Conservation (phyloP, 2,888 invertebrate species). For the Allacma fusca region DNA sequence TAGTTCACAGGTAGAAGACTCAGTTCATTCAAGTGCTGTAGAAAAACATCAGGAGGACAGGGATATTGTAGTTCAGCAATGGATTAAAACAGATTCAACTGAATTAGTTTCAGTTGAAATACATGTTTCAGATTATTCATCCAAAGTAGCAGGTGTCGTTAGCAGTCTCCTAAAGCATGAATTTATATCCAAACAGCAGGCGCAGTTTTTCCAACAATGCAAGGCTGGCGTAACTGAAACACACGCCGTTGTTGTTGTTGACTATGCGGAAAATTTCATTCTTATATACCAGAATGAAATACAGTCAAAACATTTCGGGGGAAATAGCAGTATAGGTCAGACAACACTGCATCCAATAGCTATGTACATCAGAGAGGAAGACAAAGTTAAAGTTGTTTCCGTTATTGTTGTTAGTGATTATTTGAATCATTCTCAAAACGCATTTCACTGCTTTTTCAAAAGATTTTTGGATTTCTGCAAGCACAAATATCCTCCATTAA, state of each 20-base stretch:
- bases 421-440: not conserved
- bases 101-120: not conserved
- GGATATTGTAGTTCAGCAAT: constrained; percentile 4
- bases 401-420: too few relatives aligned
- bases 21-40: not conserved
- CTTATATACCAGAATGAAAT: too few relatives aligned
- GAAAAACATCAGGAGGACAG: not conserved
- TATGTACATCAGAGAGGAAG: too few relatives aligned
- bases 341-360: not conserved
- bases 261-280: too few relatives aligned
- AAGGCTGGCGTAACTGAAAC: not conserved
- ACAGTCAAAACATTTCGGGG: too few relatives aligned
- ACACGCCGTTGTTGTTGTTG: too few relatives aligned
- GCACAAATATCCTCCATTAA: too few relatives aligned
- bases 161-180: not conserved
- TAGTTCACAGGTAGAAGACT: not conserved
- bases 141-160: not conserved
- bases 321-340: not conserved
- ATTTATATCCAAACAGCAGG: not conserved
- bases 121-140: not conserved
- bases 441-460: not conserved
- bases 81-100: not conserved
- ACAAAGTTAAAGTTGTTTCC: too few relatives aligned
- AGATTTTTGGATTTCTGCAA: too few relatives aligned
- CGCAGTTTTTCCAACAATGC: not conserved